Base-by-base conservation (phyloP, 2,113 vertebrate species). In the Lipophrys pholis region DNA sequence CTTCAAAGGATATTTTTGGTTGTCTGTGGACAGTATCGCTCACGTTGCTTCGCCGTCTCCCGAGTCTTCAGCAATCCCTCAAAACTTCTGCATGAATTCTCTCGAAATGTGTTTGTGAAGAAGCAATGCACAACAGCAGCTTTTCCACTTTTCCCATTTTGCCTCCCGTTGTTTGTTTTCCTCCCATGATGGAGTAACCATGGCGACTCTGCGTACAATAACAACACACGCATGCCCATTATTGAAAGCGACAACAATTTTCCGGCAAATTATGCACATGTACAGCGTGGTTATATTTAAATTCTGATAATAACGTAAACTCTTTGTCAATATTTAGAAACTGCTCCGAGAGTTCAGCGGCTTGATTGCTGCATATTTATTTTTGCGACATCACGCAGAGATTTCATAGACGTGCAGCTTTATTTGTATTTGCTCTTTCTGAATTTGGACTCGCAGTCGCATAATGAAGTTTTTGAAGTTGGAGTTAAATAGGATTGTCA, bases 1-100 rank as follows among this genome's bases (percentile, higher is more conserved):
- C 83, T 86, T 90, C 87, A 87, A 87, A 87, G 85, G 11, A 73
- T 80, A 81, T 64, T 73, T 30, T 73, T 38, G 51, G 54, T 86
- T 88, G 69, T 87, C 60, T 78, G 66, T 73, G 76, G 85, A 83
- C 75, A 73, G 69, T 66, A 68, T 76, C 54, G 6, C 70, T 68
- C 68, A 56, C 61, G 76, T 59, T 76, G 64, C 69, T 65, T 76
- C 73, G 60, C 63, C 21, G 76, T 42, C 63, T 81, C 17, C 41
- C 2, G 16, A 82, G 52, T 81, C 74, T 68, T 60, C 17, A 11
- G 56, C 59, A 56, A 70, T 65, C 61, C 68, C 50, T 36, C 8
- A 53, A 76, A 82, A 83, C 56, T 51, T 81, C 64, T 67, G 58
- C 49, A 38, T 77, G 54, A 68, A 76, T 57, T 81, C 56, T 48